A percentile compares a stretch with the other conserved stretches of the same genome.
Conservation (phyloP, 2,797 vertebrate genomes). For the Gobio occitaniae region DNA sequence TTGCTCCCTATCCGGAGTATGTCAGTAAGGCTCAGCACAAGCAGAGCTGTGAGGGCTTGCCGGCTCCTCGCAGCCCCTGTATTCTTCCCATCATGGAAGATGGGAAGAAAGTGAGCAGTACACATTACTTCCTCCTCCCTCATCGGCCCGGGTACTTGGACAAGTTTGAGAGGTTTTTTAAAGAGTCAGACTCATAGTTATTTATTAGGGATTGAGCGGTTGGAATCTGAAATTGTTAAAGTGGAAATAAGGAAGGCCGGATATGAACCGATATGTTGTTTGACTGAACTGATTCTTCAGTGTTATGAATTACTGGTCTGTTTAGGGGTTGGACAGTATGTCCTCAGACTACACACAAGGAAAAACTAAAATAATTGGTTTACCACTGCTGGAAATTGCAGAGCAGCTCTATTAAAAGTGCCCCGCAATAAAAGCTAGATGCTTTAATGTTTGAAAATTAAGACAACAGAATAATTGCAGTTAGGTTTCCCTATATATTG, state of each 20-base stretch:
- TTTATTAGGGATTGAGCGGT: conserved; percentile 62
- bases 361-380: conserved; percentile 46
- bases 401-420: conserved; percentile 11
- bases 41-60: conserved; percentile 85
- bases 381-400: conserved; percentile 53
- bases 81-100: conserved; percentile 97
- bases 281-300: conserved; percentile 47
- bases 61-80: conserved; percentile 75
- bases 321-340: conserved; percentile 20
- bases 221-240: conserved; percentile 66
- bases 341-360: conserved; percentile 26
- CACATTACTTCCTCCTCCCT: conserved; percentile 95
- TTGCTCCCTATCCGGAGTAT: conserved; percentile 96
- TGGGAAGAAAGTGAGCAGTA: conserved; percentile 91
- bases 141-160: conserved; percentile 83
- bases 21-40: conserved; percentile 91
- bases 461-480: too few species aligned
- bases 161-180: conserved; percentile 85
- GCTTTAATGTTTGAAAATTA: neutral
- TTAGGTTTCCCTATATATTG: neutral
- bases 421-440: neutral
- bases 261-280: conserved; percentile 17
- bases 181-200: conserved; percentile 75
- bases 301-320: conserved; percentile 50
- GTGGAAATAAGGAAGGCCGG: neutral